Evolutionary conservation across 2,113 vertebrate genomes (phyloP).

Genomic region (Hypocryptadius cinnamomeus): DNA sequence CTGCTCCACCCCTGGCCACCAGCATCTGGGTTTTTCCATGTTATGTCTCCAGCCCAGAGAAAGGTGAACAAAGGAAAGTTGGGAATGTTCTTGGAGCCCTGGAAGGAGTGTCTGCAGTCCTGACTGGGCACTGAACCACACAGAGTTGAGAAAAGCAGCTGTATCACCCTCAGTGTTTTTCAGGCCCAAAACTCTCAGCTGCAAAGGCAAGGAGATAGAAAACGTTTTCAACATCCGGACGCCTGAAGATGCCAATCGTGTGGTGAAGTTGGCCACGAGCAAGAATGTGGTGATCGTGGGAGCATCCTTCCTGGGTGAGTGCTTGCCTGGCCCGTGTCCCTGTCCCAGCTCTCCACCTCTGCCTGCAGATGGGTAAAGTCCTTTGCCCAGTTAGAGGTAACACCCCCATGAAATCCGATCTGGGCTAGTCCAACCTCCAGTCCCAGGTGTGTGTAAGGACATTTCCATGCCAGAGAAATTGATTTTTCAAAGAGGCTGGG

Average conservation of each 20-base stretch:
- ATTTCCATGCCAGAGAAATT: not conserved
- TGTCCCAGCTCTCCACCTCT: not conserved
- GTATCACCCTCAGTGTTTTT: not conserved
- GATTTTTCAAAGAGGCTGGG: not conserved
- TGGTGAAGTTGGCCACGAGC: constrained; percentile 85
- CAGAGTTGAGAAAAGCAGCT: not conserved
- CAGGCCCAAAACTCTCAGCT: constrained; percentile 89
- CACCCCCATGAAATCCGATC: no score
- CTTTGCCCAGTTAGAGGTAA: not conserved
- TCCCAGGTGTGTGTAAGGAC: not conserved
- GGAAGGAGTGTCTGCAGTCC: not conserved
- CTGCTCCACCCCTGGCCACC: not conserved
- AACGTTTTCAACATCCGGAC: constrained; percentile 90
- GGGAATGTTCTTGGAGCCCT: not conserved
- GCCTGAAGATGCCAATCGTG: constrained; percentile 88
- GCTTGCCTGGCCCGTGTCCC: rapidly evolving
- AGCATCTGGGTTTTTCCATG: not conserved
- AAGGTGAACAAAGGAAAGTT: not conserved
- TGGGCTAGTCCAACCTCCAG: not conserved
- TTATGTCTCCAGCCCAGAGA: not conserved
- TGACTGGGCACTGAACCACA: not conserved
- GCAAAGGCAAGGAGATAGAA: constrained; percentile 89
- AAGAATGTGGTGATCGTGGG: constrained; percentile 92
- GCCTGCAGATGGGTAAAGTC: not conserved
- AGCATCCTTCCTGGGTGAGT: constrained; percentile 91